Base-by-base conservation (phyloP, 2,797 vertebrate species). In the Sebastes nivosus region DNA sequence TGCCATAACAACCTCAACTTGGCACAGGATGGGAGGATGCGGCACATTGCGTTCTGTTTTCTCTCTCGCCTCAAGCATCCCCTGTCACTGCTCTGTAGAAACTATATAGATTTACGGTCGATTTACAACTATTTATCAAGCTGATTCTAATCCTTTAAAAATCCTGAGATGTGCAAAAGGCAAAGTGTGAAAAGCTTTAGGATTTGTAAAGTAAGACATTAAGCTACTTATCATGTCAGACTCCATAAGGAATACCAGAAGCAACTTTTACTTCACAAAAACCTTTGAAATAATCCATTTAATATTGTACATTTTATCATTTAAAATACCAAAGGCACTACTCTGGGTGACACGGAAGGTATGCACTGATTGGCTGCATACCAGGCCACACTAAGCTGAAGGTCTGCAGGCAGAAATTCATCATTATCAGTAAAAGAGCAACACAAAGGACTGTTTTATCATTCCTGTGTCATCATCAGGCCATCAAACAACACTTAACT, bases 1-100 rank as follows among this genome's bases (percentile, higher is more conserved):
- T 95, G 90, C 95, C 91, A 95, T 95, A 93, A 93, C 95, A 94
- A 96, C 96, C 84, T 78, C 83, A 88, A 92, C 91, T 92, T 87
- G 87, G 88, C 93, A 93, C 85, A 88, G 84, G 79, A 77, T 80
- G 81, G 84, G 75, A 88, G 79, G 92, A 94, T 90, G 89, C 84
- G 59, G 92, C 86, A 91, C 87, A 88, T 64, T 79, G 84, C 34
- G 71, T 87, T 81, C 87, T 34, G 58, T 85, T 87, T 87, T 85
- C 66, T 87, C 67, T 79, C 67, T 79, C 25, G 25, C 78, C 73
- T 87, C 73, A 16, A 83, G 42, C 38, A 55, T 77, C 72, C 36
- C 52, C 63, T 4, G 25, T 80, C 54, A 64, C 27, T 27, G 12
- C 76, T 76, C 32, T 27, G 34, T 3, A n/a, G 24, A 83, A 87